Evolutionary conservation across 2,113 vertebrate genomes (phyloP).

Genomic region (Campylomormyrus numenius): DNA sequence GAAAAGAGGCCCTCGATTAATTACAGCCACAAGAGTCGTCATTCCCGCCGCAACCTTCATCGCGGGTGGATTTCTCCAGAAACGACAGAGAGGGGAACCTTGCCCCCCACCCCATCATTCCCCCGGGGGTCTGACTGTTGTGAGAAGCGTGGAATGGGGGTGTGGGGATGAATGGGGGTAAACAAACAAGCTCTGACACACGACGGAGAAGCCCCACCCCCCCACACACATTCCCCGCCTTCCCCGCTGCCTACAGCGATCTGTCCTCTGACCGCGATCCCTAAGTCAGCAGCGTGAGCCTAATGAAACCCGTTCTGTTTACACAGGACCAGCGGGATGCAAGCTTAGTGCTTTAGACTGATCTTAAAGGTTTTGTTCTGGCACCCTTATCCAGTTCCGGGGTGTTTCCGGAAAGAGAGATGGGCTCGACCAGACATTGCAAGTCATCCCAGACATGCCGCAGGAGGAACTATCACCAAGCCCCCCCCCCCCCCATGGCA

Average conservation of each 20-base stretch:
- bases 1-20: conserved; percentile 24
- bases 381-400: not conserved
- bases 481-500: not conserved
- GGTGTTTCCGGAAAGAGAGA: not conserved
- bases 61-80: conserved; percentile 7
- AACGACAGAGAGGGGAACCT: not conserved
- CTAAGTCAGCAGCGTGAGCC: not conserved
- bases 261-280: not conserved
- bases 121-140: not conserved
- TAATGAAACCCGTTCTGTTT: not conserved
- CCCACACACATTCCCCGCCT: not conserved
- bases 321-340: not conserved
- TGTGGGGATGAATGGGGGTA: not conserved
- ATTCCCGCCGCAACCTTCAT: conserved; percentile 22
- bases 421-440: not conserved
- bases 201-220: not conserved
- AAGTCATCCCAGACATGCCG: not conserved
- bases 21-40: conserved; percentile 32
- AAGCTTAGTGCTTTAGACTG: too few relatives aligned
- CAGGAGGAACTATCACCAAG: not conserved
- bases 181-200: conserved; percentile 6
- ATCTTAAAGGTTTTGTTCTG: too few relatives aligned
- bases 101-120: not conserved
- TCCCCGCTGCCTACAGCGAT: not conserved
- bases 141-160: not conserved